Evolutionary conservation across 2,113 vertebrate genomes (phyloP).

Genomic region (Mastomys coucha): DNA sequence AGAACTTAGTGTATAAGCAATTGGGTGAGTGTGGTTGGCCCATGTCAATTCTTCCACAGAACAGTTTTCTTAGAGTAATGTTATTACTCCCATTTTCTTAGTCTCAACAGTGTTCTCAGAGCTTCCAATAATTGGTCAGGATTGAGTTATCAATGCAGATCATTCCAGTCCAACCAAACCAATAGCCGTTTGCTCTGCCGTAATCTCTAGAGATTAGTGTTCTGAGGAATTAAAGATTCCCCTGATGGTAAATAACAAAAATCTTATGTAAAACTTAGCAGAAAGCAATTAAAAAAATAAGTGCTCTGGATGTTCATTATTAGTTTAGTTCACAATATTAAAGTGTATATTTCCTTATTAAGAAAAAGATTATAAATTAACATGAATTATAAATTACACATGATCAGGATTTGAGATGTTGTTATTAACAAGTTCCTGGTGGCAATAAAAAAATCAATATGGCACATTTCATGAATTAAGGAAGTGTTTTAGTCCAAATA

Average conservation of each 20-base stretch:
- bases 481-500: not conserved
- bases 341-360: not conserved
- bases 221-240: not conserved
- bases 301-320: not conserved
- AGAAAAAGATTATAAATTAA: not conserved
- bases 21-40: not conserved
- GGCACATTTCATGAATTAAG: not conserved
- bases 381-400: not conserved
- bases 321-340: not conserved
- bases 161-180: not conserved
- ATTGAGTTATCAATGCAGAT: not conserved
- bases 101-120: not conserved
- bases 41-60: not conserved
- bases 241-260: not conserved
- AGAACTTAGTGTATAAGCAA: not conserved
- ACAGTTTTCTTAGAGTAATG: not conserved
- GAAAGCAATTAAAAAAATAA: not conserved
- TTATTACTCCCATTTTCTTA: not conserved
- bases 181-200: not conserved
- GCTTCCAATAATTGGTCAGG: not conserved
- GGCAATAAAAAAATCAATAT: not conserved
- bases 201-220: not conserved
- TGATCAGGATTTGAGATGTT: not conserved
- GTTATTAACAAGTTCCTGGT: not conserved
- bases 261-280: not conserved